Evolutionary conservation across 2,797 vertebrate species (phyloP).

Genomic region (Syngnathus acus): DNA sequence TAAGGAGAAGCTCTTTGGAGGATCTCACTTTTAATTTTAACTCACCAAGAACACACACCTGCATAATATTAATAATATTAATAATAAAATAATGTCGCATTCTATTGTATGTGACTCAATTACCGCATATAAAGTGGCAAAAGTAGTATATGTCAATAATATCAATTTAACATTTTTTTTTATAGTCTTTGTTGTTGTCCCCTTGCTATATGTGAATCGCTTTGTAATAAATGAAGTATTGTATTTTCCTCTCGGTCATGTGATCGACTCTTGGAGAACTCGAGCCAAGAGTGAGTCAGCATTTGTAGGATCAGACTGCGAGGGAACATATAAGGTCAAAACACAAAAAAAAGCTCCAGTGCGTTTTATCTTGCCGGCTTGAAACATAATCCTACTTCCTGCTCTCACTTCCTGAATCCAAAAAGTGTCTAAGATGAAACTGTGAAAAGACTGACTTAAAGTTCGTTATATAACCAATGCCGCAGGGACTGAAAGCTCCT

Average conservation of each 20-base stretch:
- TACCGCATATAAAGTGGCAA: no score
- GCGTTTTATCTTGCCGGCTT: neutral
- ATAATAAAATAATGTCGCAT: no score
- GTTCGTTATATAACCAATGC: neutral
- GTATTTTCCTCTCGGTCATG: neutral
- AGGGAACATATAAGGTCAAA: conserved; percentile 27
- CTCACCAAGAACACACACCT: no score
- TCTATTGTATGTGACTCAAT: no score
- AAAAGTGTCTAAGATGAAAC: conserved; percentile 29
- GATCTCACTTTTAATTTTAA: no score
- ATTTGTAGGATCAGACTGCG: conserved; percentile 33
- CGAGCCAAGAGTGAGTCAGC: conserved; percentile 42
- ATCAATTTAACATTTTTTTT: no score
- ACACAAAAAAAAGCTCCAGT: conserved; percentile 18
- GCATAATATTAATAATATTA: no score
- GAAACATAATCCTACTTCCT: conserved; percentile 24
- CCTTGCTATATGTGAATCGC: no score
- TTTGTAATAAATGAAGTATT: no score
- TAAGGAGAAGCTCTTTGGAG: no score
- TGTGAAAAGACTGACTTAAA: neutral
- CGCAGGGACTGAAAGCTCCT: neutral
- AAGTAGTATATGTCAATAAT: no score
- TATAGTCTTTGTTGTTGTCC: no score
- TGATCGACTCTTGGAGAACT: neutral
- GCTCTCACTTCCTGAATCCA: conserved; percentile 19